A percentile compares a stretch with the other conserved stretches of the same genome.
These are phyloP conservation scores for Phytoseiulus persimilis DNA, from an alignment of 2,888 invertebrate species.

Conservation along the genomic window DNA sequence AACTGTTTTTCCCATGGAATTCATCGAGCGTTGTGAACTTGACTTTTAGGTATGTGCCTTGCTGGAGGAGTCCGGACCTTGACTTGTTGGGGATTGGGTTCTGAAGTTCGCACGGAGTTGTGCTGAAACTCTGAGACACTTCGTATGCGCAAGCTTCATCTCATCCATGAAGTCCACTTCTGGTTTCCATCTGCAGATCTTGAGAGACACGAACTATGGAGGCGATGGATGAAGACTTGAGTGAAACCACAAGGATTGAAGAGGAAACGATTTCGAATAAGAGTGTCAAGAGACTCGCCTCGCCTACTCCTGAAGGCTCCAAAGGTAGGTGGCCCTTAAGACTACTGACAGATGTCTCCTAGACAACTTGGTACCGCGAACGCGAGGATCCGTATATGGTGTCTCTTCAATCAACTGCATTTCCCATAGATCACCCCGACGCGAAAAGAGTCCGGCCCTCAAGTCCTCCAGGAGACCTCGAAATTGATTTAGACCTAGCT, in stretches of 20 bases:
- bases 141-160: too few relatives aligned
- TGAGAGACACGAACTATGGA: background rate
- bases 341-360: too few relatives aligned
- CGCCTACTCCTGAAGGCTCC: background rate
- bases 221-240: background rate
- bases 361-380: too few relatives aligned
- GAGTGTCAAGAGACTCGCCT: background rate
- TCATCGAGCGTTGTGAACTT: too few relatives aligned
- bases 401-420: too few relatives aligned
- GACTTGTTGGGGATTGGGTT: too few relatives aligned
- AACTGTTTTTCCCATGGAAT: background rate
- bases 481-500: background rate
- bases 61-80: too few relatives aligned
- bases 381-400: too few relatives aligned
- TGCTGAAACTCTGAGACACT: too few relatives aligned
- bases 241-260: background rate
- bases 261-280: background rate
- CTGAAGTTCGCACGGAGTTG: too few relatives aligned
- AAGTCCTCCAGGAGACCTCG: conserved; percentile 10
- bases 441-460: background rate
- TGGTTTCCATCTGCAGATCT: background rate
- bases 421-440: background rate
- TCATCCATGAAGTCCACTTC: background rate
- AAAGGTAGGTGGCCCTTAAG: too few relatives aligned
- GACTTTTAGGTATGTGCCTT: too few relatives aligned